Evolutionary conservation across 2,888 invertebrate species (phyloP).

Genomic region (Cyaniris semiargus): DNA sequence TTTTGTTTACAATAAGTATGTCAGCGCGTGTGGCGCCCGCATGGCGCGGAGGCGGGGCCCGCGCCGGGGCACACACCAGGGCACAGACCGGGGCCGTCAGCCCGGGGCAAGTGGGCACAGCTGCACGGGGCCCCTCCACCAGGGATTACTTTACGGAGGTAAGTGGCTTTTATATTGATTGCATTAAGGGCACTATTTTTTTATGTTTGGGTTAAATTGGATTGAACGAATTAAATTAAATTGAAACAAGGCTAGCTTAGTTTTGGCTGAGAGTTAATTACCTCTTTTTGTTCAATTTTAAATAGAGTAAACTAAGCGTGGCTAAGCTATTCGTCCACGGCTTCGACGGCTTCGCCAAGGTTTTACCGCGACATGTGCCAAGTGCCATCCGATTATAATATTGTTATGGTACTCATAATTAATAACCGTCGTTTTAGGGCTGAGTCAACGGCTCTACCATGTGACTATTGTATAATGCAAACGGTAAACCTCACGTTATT

Average conservation of each 20-base stretch:
- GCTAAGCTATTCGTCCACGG: no score
- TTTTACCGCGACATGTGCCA: no score
- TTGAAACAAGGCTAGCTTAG: background rate
- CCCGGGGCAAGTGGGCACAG: background rate
- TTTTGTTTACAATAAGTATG: background rate
- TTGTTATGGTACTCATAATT: background rate
- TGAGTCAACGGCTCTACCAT: background rate
- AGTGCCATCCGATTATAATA: background rate
- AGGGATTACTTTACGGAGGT: background rate
- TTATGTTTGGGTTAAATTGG: no score
- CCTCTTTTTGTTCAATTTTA: no score
- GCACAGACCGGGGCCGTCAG: background rate
- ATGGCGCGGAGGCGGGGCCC: constrained; percentile 3
- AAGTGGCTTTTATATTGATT: no score
- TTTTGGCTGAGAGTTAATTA: no score
- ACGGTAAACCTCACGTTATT: background rate
- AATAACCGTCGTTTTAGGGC: background rate
- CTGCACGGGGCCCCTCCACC: background rate
- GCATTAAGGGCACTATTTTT: no score
- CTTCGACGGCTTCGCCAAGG: no score
- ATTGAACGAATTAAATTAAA: no score
- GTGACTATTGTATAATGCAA: background rate
- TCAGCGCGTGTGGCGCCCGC: constrained; percentile 12
- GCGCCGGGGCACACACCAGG: background rate
- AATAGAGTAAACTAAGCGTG: no score